phyloP scores from a whole-genome alignment of 35 echinoderm and acorn worm genomes.

The Acanthaster planci region DNA sequence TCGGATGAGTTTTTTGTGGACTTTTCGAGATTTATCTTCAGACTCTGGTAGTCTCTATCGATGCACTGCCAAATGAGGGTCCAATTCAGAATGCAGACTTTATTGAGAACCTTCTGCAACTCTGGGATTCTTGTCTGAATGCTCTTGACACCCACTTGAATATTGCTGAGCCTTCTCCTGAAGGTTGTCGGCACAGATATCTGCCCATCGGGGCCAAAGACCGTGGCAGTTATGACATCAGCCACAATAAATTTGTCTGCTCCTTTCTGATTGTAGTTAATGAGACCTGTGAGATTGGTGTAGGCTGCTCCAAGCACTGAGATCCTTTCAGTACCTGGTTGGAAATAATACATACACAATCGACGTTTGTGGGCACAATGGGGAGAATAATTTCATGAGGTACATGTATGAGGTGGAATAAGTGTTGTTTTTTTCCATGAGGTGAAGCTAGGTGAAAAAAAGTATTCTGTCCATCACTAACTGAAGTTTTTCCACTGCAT shows the following conservation, averaged over 20 bases:
- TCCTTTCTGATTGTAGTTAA: neutral
- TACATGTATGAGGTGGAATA: neutral
- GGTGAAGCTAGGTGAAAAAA: neutral
- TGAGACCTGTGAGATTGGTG: neutral
- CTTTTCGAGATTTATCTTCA: too few species aligned
- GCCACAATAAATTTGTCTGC: neutral
- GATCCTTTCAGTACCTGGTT: neutral
- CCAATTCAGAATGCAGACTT: too few species aligned
- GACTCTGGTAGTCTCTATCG: too few species aligned
- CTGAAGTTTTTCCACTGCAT: neutral
- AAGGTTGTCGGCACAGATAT: neutral
- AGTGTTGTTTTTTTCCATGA: neutral
- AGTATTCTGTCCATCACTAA: neutral
- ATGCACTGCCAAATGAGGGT: too few species aligned
- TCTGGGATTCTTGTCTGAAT: too few species aligned
- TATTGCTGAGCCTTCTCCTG: neutral
- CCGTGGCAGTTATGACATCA: conserved; percentile 5
- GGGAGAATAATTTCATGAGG: neutral
- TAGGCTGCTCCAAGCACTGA: neutral
- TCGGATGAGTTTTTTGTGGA: too few species aligned
- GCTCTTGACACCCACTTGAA: too few species aligned
- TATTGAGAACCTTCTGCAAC: too few species aligned
- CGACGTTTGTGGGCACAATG: neutral
- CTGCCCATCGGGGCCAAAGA: neutral
- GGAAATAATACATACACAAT: too few species aligned